Evolutionary conservation across 2,888 invertebrate species (phyloP), one percentile per base, ranked within the genome.

Genomic region (Nomada goodeniana): DNA sequence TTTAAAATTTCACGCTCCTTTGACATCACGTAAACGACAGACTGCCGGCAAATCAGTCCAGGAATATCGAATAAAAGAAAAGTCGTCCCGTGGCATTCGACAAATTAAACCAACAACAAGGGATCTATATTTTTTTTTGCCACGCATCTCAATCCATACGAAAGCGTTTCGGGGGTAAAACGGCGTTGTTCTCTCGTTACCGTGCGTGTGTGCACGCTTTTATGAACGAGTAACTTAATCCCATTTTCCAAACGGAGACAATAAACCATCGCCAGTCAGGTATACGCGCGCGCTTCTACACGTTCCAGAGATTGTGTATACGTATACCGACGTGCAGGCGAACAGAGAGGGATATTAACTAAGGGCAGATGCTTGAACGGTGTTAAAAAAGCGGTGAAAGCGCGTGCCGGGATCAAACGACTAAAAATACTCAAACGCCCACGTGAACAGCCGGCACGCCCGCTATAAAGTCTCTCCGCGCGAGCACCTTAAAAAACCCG

Each of bases 371-470:
- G 89, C 90, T 90, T 83, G 82, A 47, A 65, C 73, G 80, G 87
- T 82, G 83, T 86, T 87, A 89, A 90, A 90, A 89, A 90, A 88
- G 69, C 79, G 83, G 50, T 50, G 82, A 76, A 83, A 86, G 83
- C 88, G 85, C 88, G 89, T 85, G 87, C 88, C 84, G 76, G 82
- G 80, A 86, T 87, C 79, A 84, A 80, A 85, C 91, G 89, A 90
- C 91, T 91, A 91, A 92, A 92, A 92, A 92, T 92, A 92, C 91
- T 90, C 88, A 70, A 90, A 91, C 92, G 90, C 89, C 91, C 91
- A 86, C 90, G 83, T 90, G 89, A 89, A 87, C 89, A 89, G 82
- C 83, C 80, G 84, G 91, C 92, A 92, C 92, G 92, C 92, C 92
- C 90, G 92, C 89, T 91, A 91, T 92, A 92, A 92, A 92, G 87